Evolutionary conservation across 2,797 vertebrate species (phyloP).

Genomic region (Anniella stebbinsi): DNA sequence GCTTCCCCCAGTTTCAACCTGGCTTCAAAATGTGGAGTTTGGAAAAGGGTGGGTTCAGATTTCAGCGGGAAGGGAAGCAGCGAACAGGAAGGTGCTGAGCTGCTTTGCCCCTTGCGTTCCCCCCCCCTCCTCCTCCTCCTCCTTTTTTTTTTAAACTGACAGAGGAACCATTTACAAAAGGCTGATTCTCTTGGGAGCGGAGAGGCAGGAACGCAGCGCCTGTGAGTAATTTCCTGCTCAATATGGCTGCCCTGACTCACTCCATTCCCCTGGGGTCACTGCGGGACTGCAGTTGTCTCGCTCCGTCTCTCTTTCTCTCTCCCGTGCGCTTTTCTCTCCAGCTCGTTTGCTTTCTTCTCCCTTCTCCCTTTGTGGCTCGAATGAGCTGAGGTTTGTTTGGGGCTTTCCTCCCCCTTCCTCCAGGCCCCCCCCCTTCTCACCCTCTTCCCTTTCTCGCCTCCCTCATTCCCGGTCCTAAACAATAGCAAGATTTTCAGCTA

Average conservation of each 20-base stretch:
- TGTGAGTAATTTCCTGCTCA: slow-evolving; percentile 99
- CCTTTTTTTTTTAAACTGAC: slow-evolving; percentile 76
- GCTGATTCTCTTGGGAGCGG: slow-evolving; percentile 84
- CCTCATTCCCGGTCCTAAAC: slow-evolving; percentile 43
- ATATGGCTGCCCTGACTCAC: slow-evolving; percentile 98
- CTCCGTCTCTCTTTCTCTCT: slow-evolving; percentile 44
- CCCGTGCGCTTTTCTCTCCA: slow-evolving; percentile 11
- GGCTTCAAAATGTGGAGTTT: slow-evolving; percentile 84
- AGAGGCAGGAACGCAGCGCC: slow-evolving; percentile 86
- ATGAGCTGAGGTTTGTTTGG: slow-evolving; percentile 54
- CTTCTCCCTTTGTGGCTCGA: slow-evolving; percentile 77
- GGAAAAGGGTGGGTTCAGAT: slow-evolving; percentile 80
- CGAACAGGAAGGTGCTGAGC: slow-evolving; percentile 83
- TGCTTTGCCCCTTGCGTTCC: slow-evolving; percentile 62
- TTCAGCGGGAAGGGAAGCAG: slow-evolving; percentile 86
- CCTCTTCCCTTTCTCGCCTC: slow-evolving; percentile 25
- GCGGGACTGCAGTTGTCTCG: slow-evolving; percentile 82
- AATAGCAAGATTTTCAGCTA: accelerated
- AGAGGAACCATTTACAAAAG: slow-evolving; percentile 89
- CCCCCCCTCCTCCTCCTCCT: slow-evolving; percentile 38
- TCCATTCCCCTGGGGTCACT: slow-evolving; percentile 87
- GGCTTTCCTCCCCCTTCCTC: slow-evolving; percentile 67
- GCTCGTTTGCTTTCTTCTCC: slow-evolving; percentile 49
- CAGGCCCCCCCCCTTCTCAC: background rate
- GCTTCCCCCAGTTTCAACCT: slow-evolving; percentile 74